Evolutionary conservation across 2,113 vertebrate species (phyloP).

Genomic region (Trematocara zebra): DNA sequence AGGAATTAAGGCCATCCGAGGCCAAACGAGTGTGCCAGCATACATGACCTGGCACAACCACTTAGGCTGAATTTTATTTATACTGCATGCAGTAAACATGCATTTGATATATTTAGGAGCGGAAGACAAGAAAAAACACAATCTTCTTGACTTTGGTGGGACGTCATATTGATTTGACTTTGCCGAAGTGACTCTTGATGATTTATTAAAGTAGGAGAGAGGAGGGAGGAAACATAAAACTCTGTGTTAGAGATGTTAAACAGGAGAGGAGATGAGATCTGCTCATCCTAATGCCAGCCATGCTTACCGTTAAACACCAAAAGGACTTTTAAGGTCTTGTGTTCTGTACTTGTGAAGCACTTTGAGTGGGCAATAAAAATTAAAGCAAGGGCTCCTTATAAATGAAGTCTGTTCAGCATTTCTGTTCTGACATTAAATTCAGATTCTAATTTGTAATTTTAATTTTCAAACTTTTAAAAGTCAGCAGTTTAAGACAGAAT

Average conservation of each 20-base stretch:
- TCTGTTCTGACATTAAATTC: background rate
- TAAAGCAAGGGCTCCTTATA: background rate
- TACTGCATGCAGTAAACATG: slow-evolving; percentile 35
- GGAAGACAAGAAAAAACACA: background rate
- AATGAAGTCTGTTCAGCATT: background rate
- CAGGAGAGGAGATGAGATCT: background rate
- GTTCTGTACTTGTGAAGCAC: background rate
- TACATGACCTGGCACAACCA: slow-evolving; percentile 44
- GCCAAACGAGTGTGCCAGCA: slow-evolving; percentile 39
- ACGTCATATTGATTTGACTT: slow-evolving; percentile 29
- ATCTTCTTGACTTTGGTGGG: background rate
- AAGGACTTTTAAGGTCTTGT: background rate
- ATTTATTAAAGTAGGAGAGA: slow-evolving; percentile 7
- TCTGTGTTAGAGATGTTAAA: background rate
- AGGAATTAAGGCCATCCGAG: slow-evolving; percentile 75
- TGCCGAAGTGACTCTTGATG: background rate
- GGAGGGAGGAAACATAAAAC: background rate
- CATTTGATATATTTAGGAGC: background rate
- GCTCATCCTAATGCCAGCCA: background rate
- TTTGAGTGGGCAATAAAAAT: background rate
- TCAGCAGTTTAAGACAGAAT: background rate
- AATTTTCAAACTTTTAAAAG: background rate
- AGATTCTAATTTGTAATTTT: background rate
- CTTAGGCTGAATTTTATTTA: slow-evolving; percentile 44
- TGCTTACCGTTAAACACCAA: background rate